These are phyloP conservation scores for Pantherophis alleghaniensis DNA, from an alignment of 2,797 vertebrate genomes.

Conservation along the genomic window DNA sequence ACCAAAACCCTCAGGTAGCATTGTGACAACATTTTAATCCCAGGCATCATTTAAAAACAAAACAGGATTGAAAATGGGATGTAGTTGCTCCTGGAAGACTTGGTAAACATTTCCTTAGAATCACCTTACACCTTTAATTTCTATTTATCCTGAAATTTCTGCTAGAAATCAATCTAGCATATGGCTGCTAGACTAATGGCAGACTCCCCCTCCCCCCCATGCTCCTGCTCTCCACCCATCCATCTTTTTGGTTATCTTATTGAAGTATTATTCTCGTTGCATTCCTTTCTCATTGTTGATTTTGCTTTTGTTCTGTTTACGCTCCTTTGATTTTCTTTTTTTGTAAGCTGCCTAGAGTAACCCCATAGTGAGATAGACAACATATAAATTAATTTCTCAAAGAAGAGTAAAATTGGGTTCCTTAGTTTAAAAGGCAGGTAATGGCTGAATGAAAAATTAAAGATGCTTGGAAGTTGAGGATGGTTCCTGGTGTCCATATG, in stretches of 20 bases:
- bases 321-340: neutral
- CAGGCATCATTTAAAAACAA: conserved; percentile 23
- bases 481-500: neutral
- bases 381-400: neutral
- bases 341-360: neutral
- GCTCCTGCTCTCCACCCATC: neutral
- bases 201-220: neutral
- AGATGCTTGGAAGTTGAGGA: neutral
- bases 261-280: neutral
- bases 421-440: conserved; percentile 5
- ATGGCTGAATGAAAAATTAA: neutral
- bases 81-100: conserved; percentile 6
- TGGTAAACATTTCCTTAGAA: neutral
- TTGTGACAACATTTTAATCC: conserved; percentile 20
- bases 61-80: conserved; percentile 4
- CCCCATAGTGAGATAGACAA: neutral
- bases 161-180: neutral
- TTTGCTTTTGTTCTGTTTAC: neutral
- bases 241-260: neutral
- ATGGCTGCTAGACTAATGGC: neutral
- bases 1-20: conserved; percentile 16
- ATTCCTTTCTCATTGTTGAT: neutral
- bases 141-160: neutral
- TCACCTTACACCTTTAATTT: neutral
- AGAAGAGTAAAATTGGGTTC: neutral